phyloP scores from a whole-genome alignment of 2,113 vertebrate genomes.

The Lichenostomus cassidix region DNA sequence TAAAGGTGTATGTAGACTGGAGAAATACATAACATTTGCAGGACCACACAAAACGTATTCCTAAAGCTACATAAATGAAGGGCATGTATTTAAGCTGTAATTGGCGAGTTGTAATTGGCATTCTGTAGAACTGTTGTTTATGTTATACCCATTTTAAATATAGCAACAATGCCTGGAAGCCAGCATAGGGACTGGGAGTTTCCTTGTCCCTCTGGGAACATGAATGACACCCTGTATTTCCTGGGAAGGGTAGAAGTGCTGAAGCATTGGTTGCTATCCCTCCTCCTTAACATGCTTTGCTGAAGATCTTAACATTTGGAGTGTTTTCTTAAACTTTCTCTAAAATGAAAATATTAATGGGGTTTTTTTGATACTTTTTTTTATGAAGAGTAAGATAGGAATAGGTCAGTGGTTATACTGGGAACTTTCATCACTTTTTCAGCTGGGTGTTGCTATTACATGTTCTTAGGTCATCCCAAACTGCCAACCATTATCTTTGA shows the following conservation, averaged over 20 bases:
- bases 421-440: neutral
- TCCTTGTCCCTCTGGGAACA: neutral
- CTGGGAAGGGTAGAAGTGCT: neutral
- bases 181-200: neutral
- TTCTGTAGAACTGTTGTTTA: neutral
- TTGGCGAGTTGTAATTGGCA: neutral
- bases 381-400: neutral
- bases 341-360: neutral
- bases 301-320: neutral
- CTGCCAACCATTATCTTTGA: neutral
- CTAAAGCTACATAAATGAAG: neutral
- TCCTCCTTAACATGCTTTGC: neutral
- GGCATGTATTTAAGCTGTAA: neutral
- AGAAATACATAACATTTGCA: neutral
- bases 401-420: rapidly evolving
- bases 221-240: neutral
- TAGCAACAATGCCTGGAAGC: neutral
- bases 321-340: neutral
- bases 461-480: neutral
- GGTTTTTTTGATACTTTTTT: neutral
- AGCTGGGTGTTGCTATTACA: rapidly evolving
- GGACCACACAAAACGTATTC: neutral
- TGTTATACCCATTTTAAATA: neutral
- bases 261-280: neutral
- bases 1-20: neutral